A percentile compares a stretch with the other conserved stretches of the same genome.
Evolutionary conservation across 2,888 invertebrate genomes (phyloP).

Genomic region (Caenorhabditis japonica): DNA sequence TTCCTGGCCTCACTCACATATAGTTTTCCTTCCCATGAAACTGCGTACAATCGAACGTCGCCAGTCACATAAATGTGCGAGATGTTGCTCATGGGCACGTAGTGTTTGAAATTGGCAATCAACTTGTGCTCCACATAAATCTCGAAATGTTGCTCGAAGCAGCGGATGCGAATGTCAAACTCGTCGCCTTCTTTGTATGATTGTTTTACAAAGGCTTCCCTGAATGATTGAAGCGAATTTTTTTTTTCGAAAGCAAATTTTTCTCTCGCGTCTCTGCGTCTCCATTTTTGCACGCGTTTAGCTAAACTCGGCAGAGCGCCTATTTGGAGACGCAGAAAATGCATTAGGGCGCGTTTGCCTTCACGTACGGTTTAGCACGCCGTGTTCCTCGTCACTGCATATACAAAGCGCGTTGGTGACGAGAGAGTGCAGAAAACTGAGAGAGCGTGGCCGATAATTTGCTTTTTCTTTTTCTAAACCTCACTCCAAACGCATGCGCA

Average conservation of each 20-base stretch:
- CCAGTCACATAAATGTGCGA: conserved; percentile 74
- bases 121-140: conserved; percentile 75
- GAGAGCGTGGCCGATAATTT: too few species aligned
- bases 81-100: conserved; percentile 68
- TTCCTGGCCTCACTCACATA: conserved; percentile 67
- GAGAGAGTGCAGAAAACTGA: too few species aligned
- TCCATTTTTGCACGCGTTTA: too few species aligned
- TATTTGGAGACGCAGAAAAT: too few species aligned
- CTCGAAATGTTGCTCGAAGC: conserved; percentile 74
- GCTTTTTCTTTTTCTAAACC: too few species aligned
- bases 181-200: conserved; percentile 69
- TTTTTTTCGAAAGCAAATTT: background rate
- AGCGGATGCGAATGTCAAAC: conserved; percentile 75
- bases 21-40: conserved; percentile 76
- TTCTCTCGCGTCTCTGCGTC: too few species aligned
- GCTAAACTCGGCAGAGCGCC: too few species aligned
- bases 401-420: too few species aligned
- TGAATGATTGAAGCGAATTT: conserved; percentile 37
- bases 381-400: too few species aligned
- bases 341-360: too few species aligned
- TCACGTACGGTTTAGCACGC: too few species aligned
- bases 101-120: conserved; percentile 75
- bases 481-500: too few species aligned
- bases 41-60: conserved; percentile 60
- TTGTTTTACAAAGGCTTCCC: conserved; percentile 68